Conservation (phyloP, 2,113 vertebrate genomes). For the Corynorhinus townsendii region DNA sequence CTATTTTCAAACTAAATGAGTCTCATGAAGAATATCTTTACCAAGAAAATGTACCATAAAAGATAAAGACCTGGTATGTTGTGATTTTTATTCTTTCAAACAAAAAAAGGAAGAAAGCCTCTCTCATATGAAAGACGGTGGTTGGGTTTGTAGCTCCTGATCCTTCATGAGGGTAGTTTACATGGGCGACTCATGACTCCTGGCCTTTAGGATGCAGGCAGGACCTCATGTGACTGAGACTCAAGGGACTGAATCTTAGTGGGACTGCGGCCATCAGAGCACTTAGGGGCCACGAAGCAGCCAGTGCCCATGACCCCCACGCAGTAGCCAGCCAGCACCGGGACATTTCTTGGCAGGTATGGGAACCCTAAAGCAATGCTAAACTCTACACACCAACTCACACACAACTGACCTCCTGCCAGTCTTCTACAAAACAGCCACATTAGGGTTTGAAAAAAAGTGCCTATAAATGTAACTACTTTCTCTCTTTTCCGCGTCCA, state of each 20-base stretch:
- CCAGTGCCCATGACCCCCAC: rapidly evolving
- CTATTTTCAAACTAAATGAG: neutral
- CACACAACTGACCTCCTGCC: rapidly evolving
- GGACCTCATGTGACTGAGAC: too few species aligned
- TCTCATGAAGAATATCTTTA: neutral
- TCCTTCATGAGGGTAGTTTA: rapidly evolving
- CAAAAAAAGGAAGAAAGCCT: neutral
- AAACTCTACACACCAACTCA: rapidly evolving
- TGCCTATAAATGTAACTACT: too few species aligned
- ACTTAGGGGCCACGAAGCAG: rapidly evolving
- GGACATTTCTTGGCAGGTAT: rapidly evolving
- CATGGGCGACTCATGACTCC: rapidly evolving
- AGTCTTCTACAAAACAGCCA: rapidly evolving
- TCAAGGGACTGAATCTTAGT: too few species aligned
- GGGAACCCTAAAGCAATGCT: rapidly evolving
- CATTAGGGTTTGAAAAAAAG: rapidly evolving
- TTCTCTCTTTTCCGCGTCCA: too few species aligned
- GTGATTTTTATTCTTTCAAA: neutral
- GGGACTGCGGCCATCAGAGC: rapidly evolving
- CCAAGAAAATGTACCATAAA: neutral
- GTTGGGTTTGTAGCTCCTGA: rapidly evolving
- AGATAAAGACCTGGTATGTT: neutral
- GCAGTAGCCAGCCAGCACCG: rapidly evolving
- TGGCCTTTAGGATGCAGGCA: rapidly evolving
- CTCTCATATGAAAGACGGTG: rapidly evolving